Evolutionary conservation across 2,888 invertebrate genomes (phyloP).

Genomic region (Fragum sueziense): DNA sequence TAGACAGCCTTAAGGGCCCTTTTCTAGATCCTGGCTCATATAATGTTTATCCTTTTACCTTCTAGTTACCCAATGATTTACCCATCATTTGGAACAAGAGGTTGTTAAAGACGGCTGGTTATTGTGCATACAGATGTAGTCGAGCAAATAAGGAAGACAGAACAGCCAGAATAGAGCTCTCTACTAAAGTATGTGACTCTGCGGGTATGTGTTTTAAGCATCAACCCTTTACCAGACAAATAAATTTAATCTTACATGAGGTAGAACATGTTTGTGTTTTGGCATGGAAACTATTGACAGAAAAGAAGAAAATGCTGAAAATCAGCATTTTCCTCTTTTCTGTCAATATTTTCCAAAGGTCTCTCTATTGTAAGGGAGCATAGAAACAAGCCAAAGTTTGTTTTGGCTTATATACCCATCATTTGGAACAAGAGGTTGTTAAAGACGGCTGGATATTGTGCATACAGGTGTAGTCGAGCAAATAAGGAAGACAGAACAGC

Average conservation of each 20-base stretch:
- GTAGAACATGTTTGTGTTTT: not conserved
- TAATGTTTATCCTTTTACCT: too few species aligned
- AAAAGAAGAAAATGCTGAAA: not conserved
- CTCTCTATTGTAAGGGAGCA: not conserved
- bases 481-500: constrained; percentile 83
- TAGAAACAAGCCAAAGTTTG: too few species aligned
- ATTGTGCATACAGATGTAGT: constrained; percentile 84
- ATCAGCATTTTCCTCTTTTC: not conserved
- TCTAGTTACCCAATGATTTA: constrained; percentile 86
- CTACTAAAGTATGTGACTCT: constrained; percentile 88
- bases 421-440: constrained; percentile 92
- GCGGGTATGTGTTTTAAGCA: constrained; percentile 69
- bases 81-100: constrained; percentile 91
- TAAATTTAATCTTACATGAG: not conserved
- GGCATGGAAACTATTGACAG: too few species aligned
- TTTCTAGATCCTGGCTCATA: too few species aligned
- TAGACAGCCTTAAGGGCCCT: too few species aligned
- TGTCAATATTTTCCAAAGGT: not conserved
- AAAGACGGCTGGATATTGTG: constrained; percentile 91
- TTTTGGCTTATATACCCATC: constrained; percentile 87
- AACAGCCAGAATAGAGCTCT: constrained; percentile 88
- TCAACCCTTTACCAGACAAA: not conserved
- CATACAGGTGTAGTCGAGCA: constrained; percentile 81
- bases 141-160: constrained; percentile 80
- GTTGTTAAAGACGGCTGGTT: constrained; percentile 92